These are phyloP conservation scores for Scaptomyza hsui DNA, from an alignment of 1,140 invertebrate genomes.

Conservation along the genomic window DNA sequence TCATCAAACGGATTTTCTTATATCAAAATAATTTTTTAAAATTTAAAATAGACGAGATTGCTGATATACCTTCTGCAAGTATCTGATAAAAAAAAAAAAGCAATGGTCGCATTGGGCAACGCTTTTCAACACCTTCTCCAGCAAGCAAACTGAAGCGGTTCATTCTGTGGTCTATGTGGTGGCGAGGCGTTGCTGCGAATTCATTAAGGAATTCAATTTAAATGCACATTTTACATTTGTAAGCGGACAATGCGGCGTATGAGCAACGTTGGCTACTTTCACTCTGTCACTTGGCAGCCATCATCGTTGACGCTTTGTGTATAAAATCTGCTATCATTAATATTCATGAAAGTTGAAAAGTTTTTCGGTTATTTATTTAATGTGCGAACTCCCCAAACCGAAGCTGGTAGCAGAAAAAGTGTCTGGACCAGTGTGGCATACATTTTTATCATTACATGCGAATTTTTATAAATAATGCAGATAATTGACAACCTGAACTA, in stretches of 20 bases:
- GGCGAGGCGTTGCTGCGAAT: conserved; percentile 55
- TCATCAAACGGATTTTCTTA: no score
- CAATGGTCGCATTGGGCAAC: conserved; percentile 46
- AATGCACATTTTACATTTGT: conserved; percentile 63
- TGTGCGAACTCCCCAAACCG: conserved; percentile 16
- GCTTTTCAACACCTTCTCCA: conserved; percentile 51
- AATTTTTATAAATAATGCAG: conserved; percentile 58
- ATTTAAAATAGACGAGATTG: no score
- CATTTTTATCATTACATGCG: conserved; percentile 54
- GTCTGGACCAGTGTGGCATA: conserved; percentile 43
- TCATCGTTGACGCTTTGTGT: conserved; percentile 30
- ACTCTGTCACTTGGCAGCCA: conserved; percentile 46
- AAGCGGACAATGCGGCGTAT: conserved; percentile 42
- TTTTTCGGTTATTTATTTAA: conserved; percentile 68
- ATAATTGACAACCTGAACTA: conserved; percentile 41
- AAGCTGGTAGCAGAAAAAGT: background rate
- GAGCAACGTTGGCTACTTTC: conserved; percentile 38
- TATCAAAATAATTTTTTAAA: no score
- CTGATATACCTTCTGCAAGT: conserved; percentile 2
- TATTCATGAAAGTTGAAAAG: conserved; percentile 67
- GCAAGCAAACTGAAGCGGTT: conserved; percentile 7
- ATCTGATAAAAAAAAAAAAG: conserved; percentile 31
- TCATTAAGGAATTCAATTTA: conserved; percentile 71
- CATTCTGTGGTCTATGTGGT: conserved; percentile 20
- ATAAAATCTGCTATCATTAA: conserved; percentile 60